A percentile compares a stretch with the other conserved stretches of the same genome.
These are phyloP conservation scores for Drosophila serrata DNA, from an alignment of 1,140 invertebrate species.

Conservation along the genomic window DNA sequence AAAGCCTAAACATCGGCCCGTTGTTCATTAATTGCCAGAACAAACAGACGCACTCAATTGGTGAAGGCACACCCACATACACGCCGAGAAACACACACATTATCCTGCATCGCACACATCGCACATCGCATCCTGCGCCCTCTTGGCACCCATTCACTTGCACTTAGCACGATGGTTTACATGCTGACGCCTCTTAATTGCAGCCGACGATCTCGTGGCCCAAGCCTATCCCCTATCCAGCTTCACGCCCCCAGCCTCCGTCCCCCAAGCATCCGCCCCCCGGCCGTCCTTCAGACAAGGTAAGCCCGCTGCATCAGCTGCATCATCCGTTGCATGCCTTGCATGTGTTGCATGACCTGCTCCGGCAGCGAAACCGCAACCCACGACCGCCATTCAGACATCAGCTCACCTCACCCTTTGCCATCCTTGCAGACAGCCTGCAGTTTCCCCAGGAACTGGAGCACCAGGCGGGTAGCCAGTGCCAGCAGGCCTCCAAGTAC, in stretches of 20 bases:
- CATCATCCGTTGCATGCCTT: neutral
- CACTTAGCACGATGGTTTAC: conserved; percentile 56
- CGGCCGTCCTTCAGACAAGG: conserved; percentile 33
- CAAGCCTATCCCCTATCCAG: conserved; percentile 7
- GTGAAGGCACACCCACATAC: conserved; percentile 5
- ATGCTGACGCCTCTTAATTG: conserved; percentile 68
- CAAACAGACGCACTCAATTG: conserved; percentile 24
- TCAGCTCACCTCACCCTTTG: neutral
- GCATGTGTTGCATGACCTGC: conserved; percentile 1
- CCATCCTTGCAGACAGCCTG: conserved; percentile 40
- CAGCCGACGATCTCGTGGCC: conserved; percentile 34
- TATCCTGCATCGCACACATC: conserved; percentile 7
- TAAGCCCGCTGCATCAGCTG: conserved; percentile 28
- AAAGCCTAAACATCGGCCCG: conserved; percentile 19
- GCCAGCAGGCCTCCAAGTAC: conserved; percentile 45
- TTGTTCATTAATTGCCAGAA: conserved; percentile 49
- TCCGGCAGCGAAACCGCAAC: conserved; percentile 9
- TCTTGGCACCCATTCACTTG: conserved; percentile 19
- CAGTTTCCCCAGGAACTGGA: conserved; percentile 45
- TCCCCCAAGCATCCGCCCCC: conserved; percentile 1
- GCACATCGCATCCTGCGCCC: conserved; percentile 5
- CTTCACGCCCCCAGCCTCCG: neutral
- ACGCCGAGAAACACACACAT: conserved; percentile 18
- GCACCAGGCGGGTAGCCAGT: conserved; percentile 33
- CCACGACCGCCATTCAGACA: conserved; percentile 3